phyloP scores from a whole-genome alignment of 2,113 vertebrate species.

The Tragelaphus imberbis region DNA sequence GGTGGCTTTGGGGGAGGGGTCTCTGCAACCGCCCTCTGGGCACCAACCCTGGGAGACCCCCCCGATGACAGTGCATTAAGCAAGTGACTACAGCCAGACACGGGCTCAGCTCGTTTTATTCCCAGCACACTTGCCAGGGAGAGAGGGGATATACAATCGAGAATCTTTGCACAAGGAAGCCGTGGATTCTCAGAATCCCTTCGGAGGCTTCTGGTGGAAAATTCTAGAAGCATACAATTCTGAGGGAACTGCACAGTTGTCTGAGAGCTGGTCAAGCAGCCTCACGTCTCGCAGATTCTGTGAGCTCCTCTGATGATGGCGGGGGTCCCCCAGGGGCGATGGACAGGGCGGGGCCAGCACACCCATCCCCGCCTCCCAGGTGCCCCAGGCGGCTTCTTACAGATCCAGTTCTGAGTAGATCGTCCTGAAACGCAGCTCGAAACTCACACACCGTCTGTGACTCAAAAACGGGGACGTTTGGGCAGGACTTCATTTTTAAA shows the following conservation, averaged over 20 bases:
- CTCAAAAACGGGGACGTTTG: constrained; percentile 5
- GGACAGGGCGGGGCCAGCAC: background rate
- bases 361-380: background rate
- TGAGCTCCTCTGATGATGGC: background rate
- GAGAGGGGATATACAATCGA: background rate
- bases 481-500: background rate
- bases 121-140: fast-evolving
- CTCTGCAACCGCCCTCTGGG: background rate
- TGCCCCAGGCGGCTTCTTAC: background rate
- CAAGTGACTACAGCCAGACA: no score
- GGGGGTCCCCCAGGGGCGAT: background rate
- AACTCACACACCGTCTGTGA: background rate
- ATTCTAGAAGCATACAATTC: background rate
- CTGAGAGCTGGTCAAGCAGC: background rate
- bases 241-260: background rate
- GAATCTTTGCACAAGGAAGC: background rate
- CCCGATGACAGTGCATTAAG: fast-evolving
- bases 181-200: background rate
- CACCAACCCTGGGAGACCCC: background rate
- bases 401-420: background rate
- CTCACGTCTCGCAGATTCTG: fast-evolving
- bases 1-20: fast-evolving
- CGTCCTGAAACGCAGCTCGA: background rate
- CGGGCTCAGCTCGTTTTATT: fast-evolving
- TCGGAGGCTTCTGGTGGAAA: background rate